These are phyloP conservation scores for Aricia agestis DNA, from an alignment of 1,140 invertebrate genomes.

Conservation along the genomic window DNA sequence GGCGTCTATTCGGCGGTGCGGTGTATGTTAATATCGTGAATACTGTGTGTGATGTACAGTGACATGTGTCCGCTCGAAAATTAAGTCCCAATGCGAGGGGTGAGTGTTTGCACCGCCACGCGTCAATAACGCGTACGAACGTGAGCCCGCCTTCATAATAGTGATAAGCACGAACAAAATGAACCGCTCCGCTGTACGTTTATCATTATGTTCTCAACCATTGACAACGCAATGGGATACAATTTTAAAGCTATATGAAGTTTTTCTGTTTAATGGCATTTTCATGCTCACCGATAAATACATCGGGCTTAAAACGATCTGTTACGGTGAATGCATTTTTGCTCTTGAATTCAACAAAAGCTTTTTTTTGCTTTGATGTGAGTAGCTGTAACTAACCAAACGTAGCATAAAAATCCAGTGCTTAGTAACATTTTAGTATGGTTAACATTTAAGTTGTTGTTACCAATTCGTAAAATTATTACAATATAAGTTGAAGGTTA, in stretches of 20 bases:
- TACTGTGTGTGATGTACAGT: slow-evolving; percentile 53
- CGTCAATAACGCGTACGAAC: slow-evolving; percentile 44
- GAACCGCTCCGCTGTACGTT: not conserved
- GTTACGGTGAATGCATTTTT: not conserved
- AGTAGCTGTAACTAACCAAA: not conserved
- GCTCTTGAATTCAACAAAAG: not conserved
- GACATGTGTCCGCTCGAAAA: slow-evolving; percentile 66
- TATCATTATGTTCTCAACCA: not conserved
- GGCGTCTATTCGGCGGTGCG: slow-evolving; percentile 37
- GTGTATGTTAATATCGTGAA: slow-evolving; percentile 61
- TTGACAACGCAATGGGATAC: not conserved
- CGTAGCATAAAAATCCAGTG: no score
- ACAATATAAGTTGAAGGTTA: no score
- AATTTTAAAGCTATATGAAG: not conserved
- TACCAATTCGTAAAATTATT: no score
- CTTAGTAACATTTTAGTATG: no score
- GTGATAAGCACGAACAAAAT: slow-evolving; percentile 22
- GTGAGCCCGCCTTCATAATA: slow-evolving; percentile 27
- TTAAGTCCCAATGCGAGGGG: slow-evolving; percentile 56
- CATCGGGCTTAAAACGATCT: not conserved
- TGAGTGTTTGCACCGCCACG: slow-evolving; percentile 47
- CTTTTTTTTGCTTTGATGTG: not conserved
- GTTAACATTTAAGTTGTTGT: no score
- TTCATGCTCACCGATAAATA: slow-evolving; percentile 3
- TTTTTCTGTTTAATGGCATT: not conserved